These are phyloP conservation scores for Crax fasciolata DNA, from an alignment of 2,797 vertebrate species.

Conservation along the genomic window DNA sequence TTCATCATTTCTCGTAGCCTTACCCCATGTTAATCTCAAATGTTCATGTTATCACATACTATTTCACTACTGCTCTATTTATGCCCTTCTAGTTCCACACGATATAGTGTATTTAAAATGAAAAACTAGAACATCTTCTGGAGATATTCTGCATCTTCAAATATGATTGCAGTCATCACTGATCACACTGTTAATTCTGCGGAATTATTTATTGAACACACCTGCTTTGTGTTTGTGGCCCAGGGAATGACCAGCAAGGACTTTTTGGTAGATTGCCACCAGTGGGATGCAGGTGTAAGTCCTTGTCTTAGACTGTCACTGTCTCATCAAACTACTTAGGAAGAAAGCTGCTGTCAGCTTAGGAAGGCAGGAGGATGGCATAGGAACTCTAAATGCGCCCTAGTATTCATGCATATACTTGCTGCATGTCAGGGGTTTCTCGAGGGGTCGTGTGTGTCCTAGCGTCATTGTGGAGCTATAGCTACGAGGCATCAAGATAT, in stretches of 20 bases:
- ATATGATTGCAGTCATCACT: background rate
- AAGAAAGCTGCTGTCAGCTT: accelerated
- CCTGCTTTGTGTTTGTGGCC: background rate
- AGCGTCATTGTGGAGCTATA: accelerated
- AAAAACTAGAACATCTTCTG: background rate
- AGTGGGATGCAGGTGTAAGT: background rate
- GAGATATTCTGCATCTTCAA: background rate
- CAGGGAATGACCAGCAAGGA: background rate
- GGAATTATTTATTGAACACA: accelerated
- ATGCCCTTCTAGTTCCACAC: background rate
- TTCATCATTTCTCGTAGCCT: background rate
- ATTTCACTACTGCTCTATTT: background rate
- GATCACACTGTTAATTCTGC: background rate
- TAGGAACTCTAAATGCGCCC: accelerated
- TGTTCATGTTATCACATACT: accelerated
- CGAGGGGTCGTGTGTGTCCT: accelerated
- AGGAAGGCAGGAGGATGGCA: background rate
- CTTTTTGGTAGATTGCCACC: no score
- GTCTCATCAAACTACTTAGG: background rate
- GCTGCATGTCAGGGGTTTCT: background rate
- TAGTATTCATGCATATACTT: accelerated
- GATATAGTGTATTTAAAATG: background rate
- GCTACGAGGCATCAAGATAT: background rate
- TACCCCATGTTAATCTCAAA: background rate
- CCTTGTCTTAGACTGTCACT: accelerated